Percentiles rank a stretch among this genome's conserved stretches.
Conservation (phyloP, 2,888 invertebrate species). For the Diplolepis rosae region DNA sequence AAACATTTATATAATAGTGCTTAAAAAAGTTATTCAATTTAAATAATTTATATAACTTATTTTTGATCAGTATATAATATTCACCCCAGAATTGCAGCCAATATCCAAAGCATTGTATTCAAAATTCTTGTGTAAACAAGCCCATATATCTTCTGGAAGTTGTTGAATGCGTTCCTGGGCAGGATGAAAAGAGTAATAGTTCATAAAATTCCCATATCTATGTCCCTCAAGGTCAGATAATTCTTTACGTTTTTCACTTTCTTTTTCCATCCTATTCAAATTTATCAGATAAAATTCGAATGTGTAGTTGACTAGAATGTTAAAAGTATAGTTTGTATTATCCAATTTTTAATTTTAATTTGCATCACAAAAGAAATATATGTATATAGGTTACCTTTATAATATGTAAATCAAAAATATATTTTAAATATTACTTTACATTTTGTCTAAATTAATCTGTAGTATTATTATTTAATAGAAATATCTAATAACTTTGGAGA, state of each 20-base stretch:
- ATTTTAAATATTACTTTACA: too few species aligned
- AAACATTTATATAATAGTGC: neutral
- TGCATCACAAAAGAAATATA: too few species aligned
- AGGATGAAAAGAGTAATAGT: conserved; percentile 89
- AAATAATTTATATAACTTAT: neutral
- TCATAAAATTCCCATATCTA: conserved; percentile 88
- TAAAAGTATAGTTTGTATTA: too few species aligned
- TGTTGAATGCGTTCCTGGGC: conserved; percentile 80
- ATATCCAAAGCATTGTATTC: conserved; percentile 80
- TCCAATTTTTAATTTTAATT: too few species aligned
- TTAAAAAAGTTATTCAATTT: neutral
- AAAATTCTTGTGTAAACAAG: conserved; percentile 53
- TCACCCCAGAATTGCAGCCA: conserved; percentile 87
- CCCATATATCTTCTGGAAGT: conserved; percentile 76
- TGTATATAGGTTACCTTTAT: too few species aligned
- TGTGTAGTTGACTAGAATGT: too few species aligned
- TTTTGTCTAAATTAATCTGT: too few species aligned
- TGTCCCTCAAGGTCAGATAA: conserved; percentile 83
- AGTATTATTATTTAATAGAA: too few species aligned
- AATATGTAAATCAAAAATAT: too few species aligned
- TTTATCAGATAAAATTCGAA: neutral
- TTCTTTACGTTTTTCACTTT: neutral
- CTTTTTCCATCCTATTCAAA: neutral
- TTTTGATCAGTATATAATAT: conserved; percentile 41
- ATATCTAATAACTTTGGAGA: too few species aligned